phyloP scores from a whole-genome alignment of 2,113 vertebrate genomes.

The Pithys albifrons region DNA sequence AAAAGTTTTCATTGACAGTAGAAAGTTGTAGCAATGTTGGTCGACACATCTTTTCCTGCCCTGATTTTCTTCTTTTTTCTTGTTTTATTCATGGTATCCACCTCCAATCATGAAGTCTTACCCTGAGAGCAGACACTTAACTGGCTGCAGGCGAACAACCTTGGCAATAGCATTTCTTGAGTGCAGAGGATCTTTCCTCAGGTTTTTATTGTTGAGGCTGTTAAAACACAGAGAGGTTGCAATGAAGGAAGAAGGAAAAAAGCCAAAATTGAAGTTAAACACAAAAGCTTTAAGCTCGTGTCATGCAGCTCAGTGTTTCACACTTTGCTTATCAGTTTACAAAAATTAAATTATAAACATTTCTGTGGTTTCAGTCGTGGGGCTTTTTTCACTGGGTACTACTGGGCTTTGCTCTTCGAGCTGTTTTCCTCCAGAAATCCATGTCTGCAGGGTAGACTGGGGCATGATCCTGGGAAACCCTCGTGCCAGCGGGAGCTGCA shows the following conservation, averaged over 20 bases:
- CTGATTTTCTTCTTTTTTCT: neutral
- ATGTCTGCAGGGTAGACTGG: neutral
- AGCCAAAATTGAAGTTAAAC: neutral
- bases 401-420: neutral
- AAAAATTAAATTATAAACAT: neutral
- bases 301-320: neutral
- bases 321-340: neutral
- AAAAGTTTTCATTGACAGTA: neutral
- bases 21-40: neutral
- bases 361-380: neutral
- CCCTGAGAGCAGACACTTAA: neutral
- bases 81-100: neutral
- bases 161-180: neutral
- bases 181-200: neutral
- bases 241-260: neutral
- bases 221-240: neutral
- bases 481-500: accelerated
- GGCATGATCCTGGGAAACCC: neutral
- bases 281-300: neutral
- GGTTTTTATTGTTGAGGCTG: neutral
- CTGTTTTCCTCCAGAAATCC: neutral
- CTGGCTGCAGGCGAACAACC: neutral
- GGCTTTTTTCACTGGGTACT: neutral
- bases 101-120: neutral
- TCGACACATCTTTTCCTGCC: neutral